Evolutionary conservation across 2,888 invertebrate genomes (phyloP), one percentile per base, ranked within the genome.

Genomic region (Rhingia campestris): DNA sequence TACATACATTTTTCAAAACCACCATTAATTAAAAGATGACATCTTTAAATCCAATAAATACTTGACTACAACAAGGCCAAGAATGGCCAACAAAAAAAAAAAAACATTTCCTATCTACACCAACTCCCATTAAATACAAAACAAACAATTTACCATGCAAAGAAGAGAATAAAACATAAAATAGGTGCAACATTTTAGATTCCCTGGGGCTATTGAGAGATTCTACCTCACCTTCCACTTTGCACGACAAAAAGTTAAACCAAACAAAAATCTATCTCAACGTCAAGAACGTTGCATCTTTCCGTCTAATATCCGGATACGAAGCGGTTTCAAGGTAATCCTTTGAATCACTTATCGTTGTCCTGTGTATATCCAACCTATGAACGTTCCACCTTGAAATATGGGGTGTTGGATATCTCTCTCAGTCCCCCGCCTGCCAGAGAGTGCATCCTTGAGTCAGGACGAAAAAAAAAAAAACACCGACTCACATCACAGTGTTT

Each of bases 291-390:
- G 41, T 9, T 66, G 32, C 22, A 64, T 51, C 72, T 54, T 56
- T 76, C 45, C 63, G 63, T 74, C 37, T 69, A 41, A 82, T 53
- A 73, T 67, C 82, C 77, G 82, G 77, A 74, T 69, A 47, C 69
- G 58, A 43, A 54, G 58, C 53, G 63, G 53, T 73, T 82, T 74
- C 77, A 82, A 82, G 82, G 82, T 74, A 82, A 82, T 82, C 82
- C 73, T 82, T 82, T 82, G 82, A 74, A 77, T 69, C 73, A 53
- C 73, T 74, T 74, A 72, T 72, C 54, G 37, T 61, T 64, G 58
- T 66, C 58, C 58, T 64, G 45, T 75, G 72, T 70, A 74, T 64
- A 76, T 56, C 41, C 66, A 59, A 72, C 66, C 73, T 63, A 58
- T 45, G 75, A 75, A 53, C 43, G 37, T 74, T 58, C 54, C 61